These are phyloP conservation scores for Amphiprion clarkii DNA, from an alignment of 2,797 vertebrate species.

Conservation along the genomic window DNA sequence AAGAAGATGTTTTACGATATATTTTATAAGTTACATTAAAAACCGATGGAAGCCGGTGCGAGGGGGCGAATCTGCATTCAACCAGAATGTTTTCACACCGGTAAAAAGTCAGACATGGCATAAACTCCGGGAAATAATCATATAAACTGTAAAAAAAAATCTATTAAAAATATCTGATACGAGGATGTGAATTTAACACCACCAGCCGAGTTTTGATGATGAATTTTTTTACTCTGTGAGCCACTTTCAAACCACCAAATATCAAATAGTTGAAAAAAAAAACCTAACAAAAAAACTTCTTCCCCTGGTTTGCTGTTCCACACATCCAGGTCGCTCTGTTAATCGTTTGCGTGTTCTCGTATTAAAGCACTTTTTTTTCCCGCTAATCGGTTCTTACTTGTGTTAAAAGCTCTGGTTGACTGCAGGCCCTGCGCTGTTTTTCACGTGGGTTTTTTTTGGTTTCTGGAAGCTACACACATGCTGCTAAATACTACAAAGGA, in stretches of 20 bases:
- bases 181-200: conserved; percentile 41
- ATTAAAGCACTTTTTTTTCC: conserved; percentile 42
- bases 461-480: conserved; percentile 72
- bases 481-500: conserved; percentile 72
- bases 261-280: neutral
- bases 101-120: neutral
- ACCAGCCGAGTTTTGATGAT: conserved; percentile 46
- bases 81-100: conserved; percentile 66
- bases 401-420: conserved; percentile 63
- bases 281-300: neutral
- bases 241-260: conserved; percentile 21
- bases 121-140: conserved; percentile 2
- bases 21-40: conserved; percentile 85
- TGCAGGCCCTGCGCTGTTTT: conserved; percentile 42
- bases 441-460: conserved; percentile 19
- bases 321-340: neutral
- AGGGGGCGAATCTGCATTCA: conserved; percentile 48
- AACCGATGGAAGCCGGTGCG: conserved; percentile 48
- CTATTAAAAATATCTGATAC: neutral
- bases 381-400: conserved; percentile 15
- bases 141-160: neutral
- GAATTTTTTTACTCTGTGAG: conserved; percentile 52
- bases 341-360: conserved; percentile 38
- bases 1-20: conserved; percentile 84
- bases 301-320: conserved; percentile 21